Evolutionary conservation across 2,113 vertebrate species (phyloP), one percentile per base, ranked within the genome.

Genomic region (Centropus unirufus): DNA sequence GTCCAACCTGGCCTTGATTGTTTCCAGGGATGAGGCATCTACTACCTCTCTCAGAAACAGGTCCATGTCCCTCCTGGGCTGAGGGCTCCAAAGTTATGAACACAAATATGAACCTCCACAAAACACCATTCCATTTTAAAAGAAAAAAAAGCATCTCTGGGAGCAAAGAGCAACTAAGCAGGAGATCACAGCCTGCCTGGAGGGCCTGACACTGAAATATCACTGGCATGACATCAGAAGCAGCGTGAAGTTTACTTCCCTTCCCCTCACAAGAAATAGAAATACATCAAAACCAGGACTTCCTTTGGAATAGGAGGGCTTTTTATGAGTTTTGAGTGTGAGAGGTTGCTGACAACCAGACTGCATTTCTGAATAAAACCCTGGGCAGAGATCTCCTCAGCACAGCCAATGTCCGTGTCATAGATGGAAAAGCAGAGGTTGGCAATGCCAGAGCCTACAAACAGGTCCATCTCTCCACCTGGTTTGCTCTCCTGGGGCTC

Each of bases 391-490:
- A 67, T 19, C 46, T 54, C 44, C n/a, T 55, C 64, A 51, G 19
- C 19, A 54, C 14, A 67, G 39, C 32, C 64, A 76, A 15, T 0
- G 2, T 5, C 55, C 3, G 1, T 0, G 15, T 20, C 52, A 74
- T 5, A 40, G 1, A 9, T 2, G 5, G 46, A 23, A 58, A 26
- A 30, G 20, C 7, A 80, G 40, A 61, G 20, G 15, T 23, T n/a
- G 27, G 39, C 39, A 76, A 19, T 30, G 24, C 21, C 9, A 2
- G 1, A 51, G 12, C 6, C 1, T 9, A 61, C 18, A 47, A 34
- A 55, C 4, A 21, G 42, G 64, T 36, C 11, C 51, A 5, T 14
- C 6, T 8, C 39, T 55, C 69, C 40, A 27, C 9, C 59, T 47
- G 15, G 22, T 18, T 36, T 26, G 51, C 44, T 51, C 8, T 9